A percentile compares a stretch with the other conserved stretches of the same genome.
Conservation (phyloP, 2,113 vertebrate genomes). For the Piprites chloris region DNA sequence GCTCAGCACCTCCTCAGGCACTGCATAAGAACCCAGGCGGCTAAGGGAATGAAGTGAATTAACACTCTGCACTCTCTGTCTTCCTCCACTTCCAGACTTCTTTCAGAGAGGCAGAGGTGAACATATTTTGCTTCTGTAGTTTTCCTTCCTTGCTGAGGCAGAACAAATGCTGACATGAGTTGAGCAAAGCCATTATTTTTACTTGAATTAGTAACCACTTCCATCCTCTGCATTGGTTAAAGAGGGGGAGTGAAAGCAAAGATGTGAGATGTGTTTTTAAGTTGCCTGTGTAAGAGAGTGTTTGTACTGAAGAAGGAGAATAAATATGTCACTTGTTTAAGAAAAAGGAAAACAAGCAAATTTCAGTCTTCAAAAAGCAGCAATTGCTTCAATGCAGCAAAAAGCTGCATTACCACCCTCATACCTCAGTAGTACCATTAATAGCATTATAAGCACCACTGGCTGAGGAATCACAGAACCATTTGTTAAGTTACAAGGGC, state of each 20-base stretch:
- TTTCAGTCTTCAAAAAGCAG: neutral
- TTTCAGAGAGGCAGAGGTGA: neutral
- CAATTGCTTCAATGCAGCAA: too few relatives aligned
- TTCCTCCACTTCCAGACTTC: neutral
- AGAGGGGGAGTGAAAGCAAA: neutral
- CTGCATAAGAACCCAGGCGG: neutral
- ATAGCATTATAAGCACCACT: neutral
- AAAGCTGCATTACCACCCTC: neutral
- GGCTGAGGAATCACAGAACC: neutral
- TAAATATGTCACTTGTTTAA: neutral
- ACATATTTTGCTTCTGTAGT: neutral
- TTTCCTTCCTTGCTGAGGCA: neutral
- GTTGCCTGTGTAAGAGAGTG: neutral
- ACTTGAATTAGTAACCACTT: neutral
- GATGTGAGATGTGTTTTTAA: neutral
- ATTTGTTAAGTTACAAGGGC: neutral
- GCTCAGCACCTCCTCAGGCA: neutral
- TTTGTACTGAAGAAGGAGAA: neutral
- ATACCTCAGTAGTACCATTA: neutral
- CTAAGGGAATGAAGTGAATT: neutral
- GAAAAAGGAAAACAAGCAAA: neutral
- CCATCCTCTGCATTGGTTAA: neutral
- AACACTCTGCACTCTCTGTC: neutral
- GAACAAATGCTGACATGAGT: neutral
- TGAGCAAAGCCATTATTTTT: neutral